Conservation (phyloP, 2,113 vertebrate genomes). For the Bambusicola thoracicus region DNA sequence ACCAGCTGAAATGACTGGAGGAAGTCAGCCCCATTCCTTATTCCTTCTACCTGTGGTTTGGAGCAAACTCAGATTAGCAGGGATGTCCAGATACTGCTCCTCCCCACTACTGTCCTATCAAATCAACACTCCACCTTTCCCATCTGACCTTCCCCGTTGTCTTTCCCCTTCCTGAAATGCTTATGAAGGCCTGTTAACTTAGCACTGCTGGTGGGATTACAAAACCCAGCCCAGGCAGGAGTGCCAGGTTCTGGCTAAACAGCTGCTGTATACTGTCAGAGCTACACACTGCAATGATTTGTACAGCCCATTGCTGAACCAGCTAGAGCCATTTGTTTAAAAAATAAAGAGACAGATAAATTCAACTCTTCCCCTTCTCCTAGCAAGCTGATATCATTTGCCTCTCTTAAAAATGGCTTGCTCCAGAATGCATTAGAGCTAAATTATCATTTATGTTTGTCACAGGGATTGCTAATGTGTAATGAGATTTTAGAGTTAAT, state of each 20-base stretch:
- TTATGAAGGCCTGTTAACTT: neutral
- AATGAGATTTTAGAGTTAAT: slow-evolving; percentile 81
- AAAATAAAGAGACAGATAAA: slow-evolving; percentile 57
- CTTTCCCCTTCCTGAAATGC: neutral
- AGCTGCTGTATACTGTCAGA: neutral
- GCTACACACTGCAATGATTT: neutral
- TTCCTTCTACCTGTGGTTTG: neutral
- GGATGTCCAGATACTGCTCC: neutral
- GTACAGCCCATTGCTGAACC: neutral
- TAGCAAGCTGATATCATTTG: neutral
- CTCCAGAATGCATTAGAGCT: slow-evolving; percentile 67
- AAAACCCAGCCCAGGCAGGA: neutral
- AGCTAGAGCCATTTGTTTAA: slow-evolving; percentile 28
- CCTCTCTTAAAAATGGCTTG: slow-evolving; percentile 50
- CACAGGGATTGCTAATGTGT: slow-evolving; percentile 72
- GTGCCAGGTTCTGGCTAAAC: neutral
- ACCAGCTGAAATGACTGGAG: neutral
- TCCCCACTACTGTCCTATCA: neutral
- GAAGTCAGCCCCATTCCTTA: neutral
- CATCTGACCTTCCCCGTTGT: neutral
- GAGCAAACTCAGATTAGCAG: neutral
- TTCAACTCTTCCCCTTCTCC: neutral
- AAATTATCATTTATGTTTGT: slow-evolving; percentile 77
- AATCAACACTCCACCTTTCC: neutral
- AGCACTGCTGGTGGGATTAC: neutral